Percentiles rank a stretch among this genome's conserved stretches.
phyloP scores from a whole-genome alignment of 2,113 vertebrate species.

The Muntiacus reevesi region DNA sequence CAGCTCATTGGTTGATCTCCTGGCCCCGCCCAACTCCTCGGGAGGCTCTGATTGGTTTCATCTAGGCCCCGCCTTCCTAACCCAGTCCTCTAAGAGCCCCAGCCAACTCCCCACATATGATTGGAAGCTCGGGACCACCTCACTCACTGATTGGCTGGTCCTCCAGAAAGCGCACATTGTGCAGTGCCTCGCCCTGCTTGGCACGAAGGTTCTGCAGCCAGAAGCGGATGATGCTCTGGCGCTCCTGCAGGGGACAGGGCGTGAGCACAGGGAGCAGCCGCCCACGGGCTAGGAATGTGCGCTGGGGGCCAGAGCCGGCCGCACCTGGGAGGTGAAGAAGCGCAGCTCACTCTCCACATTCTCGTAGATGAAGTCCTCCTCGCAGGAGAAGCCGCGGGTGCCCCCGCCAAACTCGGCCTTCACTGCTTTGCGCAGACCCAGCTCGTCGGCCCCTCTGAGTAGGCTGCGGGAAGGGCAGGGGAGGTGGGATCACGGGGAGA shows the following conservation, averaged over 20 bases:
- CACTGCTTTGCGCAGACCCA: conserved; percentile 91
- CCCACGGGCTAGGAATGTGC: too few relatives aligned
- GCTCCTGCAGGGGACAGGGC: conserved; percentile 83
- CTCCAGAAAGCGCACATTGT: conserved; percentile 96
- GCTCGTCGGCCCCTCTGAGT: conserved; percentile 94
- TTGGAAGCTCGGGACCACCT: neutral
- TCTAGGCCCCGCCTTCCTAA: neutral
- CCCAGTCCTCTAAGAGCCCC: neutral
- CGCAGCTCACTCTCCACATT: conserved; percentile 96
- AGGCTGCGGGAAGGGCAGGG: conserved; percentile 81
- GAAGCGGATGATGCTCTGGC: conserved; percentile 96
- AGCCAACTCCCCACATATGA: neutral
- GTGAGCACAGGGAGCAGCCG: neutral
- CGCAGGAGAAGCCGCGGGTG: conserved; percentile 91
- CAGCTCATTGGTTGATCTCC: conserved; percentile 81
- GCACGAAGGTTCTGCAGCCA: conserved; percentile 97
- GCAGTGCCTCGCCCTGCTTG: conserved; percentile 94
- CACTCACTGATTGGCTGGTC: conserved; percentile 97
- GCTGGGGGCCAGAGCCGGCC: neutral
- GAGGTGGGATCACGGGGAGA: neutral
- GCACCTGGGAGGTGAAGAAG: conserved; percentile 98
- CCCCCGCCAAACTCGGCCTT: conserved; percentile 95
- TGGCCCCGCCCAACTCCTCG: neutral
- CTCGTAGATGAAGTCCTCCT: conserved; percentile 98
- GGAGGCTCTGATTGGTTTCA: neutral